Conservation (phyloP, 1,140 invertebrate species). For the Bombus confusus region DNA sequence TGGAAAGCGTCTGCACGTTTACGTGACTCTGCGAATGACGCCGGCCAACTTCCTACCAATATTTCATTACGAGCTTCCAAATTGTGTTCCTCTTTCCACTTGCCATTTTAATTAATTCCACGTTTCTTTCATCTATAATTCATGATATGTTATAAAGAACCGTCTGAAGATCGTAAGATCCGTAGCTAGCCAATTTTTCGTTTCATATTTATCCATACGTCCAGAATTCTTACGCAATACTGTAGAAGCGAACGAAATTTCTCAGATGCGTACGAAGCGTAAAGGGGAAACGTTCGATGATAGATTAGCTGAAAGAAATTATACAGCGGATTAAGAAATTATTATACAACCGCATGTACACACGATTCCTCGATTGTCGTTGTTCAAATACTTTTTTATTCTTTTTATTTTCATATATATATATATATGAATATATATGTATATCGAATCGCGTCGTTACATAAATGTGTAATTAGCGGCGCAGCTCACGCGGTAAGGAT, state of each 20-base stretch:
- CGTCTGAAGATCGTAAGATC: background rate
- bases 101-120: constrained; percentile 2
- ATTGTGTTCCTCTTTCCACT: background rate
- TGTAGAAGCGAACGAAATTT: constrained; percentile 2
- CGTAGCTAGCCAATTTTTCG: background rate
- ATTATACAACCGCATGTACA: constrained; percentile 2
- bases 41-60: constrained; percentile 17
- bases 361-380: constrained; percentile 23
- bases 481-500: background rate
- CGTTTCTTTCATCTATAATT: constrained; percentile 31
- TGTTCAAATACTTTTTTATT: constrained; percentile 2
- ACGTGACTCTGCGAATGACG: background rate
- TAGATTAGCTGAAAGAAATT: background rate
- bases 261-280: background rate
- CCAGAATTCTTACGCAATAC: background rate
- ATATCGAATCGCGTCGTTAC: constrained; percentile 18
- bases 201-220: background rate
- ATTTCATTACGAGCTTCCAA: background rate
- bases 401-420: background rate
- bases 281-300: background rate
- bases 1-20: constrained; percentile 18
- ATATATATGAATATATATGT: background rate
- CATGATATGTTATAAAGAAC: background rate
- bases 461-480: constrained; percentile 35
- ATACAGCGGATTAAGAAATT: constrained; percentile 18